These are phyloP conservation scores for Eremobia ochroleuca DNA, from an alignment of 2,888 invertebrate genomes.

Conservation along the genomic window DNA sequence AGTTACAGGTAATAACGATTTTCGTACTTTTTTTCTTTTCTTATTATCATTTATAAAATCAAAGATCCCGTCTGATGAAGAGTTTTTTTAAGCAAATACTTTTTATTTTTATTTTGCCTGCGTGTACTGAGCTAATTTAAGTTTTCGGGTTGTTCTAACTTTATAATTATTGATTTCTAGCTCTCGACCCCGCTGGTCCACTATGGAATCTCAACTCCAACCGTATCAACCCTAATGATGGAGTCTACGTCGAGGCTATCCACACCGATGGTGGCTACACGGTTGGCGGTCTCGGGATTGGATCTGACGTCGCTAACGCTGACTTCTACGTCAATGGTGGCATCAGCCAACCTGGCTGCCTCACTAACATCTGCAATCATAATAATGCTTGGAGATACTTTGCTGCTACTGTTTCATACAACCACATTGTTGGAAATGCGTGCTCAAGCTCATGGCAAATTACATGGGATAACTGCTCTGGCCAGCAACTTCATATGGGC, in stretches of 20 bases:
- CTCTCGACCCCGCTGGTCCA: slow-evolving; percentile 83
- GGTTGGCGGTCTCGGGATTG: slow-evolving; percentile 85
- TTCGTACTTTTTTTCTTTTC: not conserved
- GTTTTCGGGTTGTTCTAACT: not conserved
- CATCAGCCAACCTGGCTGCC: slow-evolving; percentile 81
- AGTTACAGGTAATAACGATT: slow-evolving; percentile 77
- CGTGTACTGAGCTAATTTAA: not conserved
- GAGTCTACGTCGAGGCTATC: slow-evolving; percentile 80
- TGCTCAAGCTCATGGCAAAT: slow-evolving; percentile 77
- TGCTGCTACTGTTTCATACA: slow-evolving; percentile 77
- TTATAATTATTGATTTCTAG: slow-evolving; percentile 66
- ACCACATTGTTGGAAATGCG: slow-evolving; percentile 77
- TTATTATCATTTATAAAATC: not conserved
- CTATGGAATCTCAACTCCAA: slow-evolving; percentile 76
- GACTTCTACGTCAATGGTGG: slow-evolving; percentile 92
- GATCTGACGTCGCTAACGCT: slow-evolving; percentile 86
- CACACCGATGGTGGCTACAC: slow-evolving; percentile 88
- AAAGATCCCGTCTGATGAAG: not conserved
- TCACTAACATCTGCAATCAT: slow-evolving; percentile 79
- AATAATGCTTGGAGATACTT: slow-evolving; percentile 82
- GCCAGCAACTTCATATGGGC: slow-evolving; percentile 76
- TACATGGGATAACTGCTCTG: slow-evolving; percentile 75
- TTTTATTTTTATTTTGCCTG: not conserved
- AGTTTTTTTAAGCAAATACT: not conserved
- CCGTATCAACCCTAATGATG: slow-evolving; percentile 78